phyloP scores from a whole-genome alignment of 2,113 vertebrate genomes.

The Prochilodus magdalenae region DNA sequence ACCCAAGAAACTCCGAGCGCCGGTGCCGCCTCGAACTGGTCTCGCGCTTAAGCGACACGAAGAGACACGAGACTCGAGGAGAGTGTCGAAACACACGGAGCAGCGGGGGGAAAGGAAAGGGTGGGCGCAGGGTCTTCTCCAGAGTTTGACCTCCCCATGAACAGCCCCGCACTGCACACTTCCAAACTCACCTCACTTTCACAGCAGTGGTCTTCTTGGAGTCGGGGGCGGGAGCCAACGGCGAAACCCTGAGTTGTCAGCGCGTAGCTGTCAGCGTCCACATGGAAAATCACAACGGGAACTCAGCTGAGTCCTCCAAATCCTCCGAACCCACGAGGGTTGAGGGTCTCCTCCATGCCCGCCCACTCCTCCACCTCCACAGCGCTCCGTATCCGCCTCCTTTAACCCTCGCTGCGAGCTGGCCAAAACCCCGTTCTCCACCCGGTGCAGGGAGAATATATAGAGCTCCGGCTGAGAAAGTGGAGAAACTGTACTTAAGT shows the following conservation, averaged over 20 bases:
- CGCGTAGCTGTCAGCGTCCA: neutral
- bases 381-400: constrained; percentile 13
- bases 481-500: too few relatives aligned
- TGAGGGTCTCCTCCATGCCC: constrained; percentile 35
- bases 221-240: neutral
- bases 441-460: too few relatives aligned
- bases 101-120: neutral
- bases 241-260: neutral
- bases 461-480: too few relatives aligned
- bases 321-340: constrained; percentile 45
- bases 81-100: neutral
- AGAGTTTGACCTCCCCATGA: neutral
- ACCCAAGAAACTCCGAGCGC: too few relatives aligned
- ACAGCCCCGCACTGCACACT: neutral
- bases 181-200: constrained; percentile 49
- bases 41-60: neutral
- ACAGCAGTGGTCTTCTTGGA: constrained; percentile 19
- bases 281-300: constrained; percentile 10
- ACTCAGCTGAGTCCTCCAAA: constrained; percentile 54
- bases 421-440: too few relatives aligned
- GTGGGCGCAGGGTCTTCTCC: neutral
- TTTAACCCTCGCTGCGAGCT: constrained; percentile 29
- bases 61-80: neutral
- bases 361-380: constrained; percentile 37
- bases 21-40: too few relatives aligned